phyloP scores from a whole-genome alignment of 2,797 vertebrate genomes.

The Gephyroberyx darwinii region DNA sequence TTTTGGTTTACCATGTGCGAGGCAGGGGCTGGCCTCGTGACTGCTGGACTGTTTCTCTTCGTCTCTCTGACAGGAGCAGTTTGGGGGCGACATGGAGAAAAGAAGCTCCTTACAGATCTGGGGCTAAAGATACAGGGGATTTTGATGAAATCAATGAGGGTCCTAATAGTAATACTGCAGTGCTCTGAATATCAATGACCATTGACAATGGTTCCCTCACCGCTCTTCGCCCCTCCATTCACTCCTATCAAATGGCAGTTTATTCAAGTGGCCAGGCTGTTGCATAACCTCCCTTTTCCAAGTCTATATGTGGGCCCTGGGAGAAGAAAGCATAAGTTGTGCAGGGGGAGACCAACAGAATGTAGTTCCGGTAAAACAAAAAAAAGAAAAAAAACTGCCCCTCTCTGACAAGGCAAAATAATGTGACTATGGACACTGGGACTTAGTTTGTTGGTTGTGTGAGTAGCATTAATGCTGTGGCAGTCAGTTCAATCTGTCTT shows the following conservation, averaged over 20 bases:
- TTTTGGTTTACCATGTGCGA: conserved; percentile 31
- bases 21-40: conserved; percentile 20
- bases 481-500: conserved; percentile 42
- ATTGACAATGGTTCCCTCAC: conserved; percentile 62
- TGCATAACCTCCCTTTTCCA: conserved; percentile 75
- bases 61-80: conserved; percentile 22
- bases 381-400: conserved; percentile 15
- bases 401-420: conserved; percentile 27
- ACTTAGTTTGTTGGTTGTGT: not conserved
- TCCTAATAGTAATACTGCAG: conserved; percentile 46
- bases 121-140: conserved; percentile 44
- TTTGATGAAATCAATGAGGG: conserved; percentile 51
- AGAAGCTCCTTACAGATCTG: conserved; percentile 47
- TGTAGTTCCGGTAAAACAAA: conserved; percentile 29
- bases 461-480: conserved; percentile 31
- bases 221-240: conserved; percentile 64
- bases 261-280: conserved; percentile 68
- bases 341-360: conserved; percentile 14
- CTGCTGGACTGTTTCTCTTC: conserved; percentile 2
- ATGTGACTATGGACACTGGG: conserved; percentile 22
- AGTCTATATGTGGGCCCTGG: conserved; percentile 55
- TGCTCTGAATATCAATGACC: conserved; percentile 69
- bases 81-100: conserved; percentile 23
- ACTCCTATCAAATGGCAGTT: conserved; percentile 59
- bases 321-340: conserved; percentile 48